phyloP scores from a whole-genome alignment of 2,888 invertebrate genomes.

The Eupithecia centaureata region DNA sequence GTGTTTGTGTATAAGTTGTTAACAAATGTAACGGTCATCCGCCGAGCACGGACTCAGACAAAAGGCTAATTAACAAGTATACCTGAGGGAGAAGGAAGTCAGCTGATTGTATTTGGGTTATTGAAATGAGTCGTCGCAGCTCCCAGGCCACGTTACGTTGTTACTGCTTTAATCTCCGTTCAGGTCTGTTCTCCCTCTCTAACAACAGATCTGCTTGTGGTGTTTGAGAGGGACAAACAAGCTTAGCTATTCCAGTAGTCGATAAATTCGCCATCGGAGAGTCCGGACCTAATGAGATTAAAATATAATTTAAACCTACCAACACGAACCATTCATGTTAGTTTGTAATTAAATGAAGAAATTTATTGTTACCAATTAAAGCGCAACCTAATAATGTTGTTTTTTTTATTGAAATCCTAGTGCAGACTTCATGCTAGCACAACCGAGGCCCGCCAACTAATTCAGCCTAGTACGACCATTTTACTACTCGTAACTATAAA shows the following conservation, averaged over 20 bases:
- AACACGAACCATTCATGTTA: slow-evolving; percentile 51
- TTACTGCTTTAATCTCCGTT: not conserved
- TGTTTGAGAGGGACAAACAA: not conserved
- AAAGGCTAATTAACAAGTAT: not conserved
- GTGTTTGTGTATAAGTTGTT: not conserved
- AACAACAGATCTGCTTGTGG: not conserved
- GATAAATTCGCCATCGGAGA: not conserved
- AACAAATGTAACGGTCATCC: not conserved
- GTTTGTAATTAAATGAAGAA: slow-evolving; percentile 50
- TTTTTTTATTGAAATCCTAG: slow-evolving; percentile 30
- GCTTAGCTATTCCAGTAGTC: not conserved
- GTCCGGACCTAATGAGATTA: no score
- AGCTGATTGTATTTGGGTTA: not conserved
- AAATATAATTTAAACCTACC: no score
- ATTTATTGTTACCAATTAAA: slow-evolving; percentile 57
- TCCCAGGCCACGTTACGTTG: not conserved
- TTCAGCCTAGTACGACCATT: no score
- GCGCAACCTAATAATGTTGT: slow-evolving; percentile 49
- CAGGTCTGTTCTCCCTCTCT: not conserved
- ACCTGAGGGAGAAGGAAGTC: not conserved
- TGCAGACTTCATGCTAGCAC: no score
- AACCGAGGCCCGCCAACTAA: no score
- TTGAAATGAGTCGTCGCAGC: not conserved
- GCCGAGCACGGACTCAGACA: not conserved
- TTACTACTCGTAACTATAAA: no score